Base-by-base conservation (phyloP, 35 echinoderm and acorn worm genomes). In the Amphiura filiformis region DNA sequence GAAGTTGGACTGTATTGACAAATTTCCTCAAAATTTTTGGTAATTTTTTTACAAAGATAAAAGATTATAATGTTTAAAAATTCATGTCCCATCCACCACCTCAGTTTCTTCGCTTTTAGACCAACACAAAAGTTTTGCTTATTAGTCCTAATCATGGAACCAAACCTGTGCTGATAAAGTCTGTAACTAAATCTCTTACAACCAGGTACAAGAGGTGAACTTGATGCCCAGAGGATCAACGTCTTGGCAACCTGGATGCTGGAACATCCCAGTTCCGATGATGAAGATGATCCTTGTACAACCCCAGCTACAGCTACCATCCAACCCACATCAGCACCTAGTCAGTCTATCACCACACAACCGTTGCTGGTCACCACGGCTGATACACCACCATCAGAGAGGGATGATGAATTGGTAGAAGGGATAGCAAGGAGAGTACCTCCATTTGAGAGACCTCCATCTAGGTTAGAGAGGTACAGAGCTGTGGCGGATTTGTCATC, bases 181-280 rank as follows among this genome's bases (percentile, higher is more conserved):
- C n/a, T n/a, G n/a, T n/a, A n/a, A n/a, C n/a, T n/a, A n/a, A n/a
- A n/a, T n/a, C n/a, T n/a, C n/a, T n/a, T 70, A 4, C n/a, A 39
- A 31, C 1, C 82, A 99, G 96, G 93, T 30, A 90, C 96, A 34
- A 76, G 89, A 65, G 93, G 96, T 70, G 96, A 99, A 14, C 65
- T 94, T 31, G 96, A 99, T 86, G 84, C 90, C 22, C 80, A 94
- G 77, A 82, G 93, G 41, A 95, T 99, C 88, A 99, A 81, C 33
- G 87, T 88, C 20, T 75, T 99, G n/a, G 96, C 93, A 0, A 95
- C 96, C 0, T 99, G 96, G 96, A 94, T 99, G 96, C 26, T 99
- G 84, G 96, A 99, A 38, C 96, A 99, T 57, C 96, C 96, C 28
- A 84, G 90, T 42, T 84, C 82, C 17, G 93, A 94, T 17, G 90